Percentiles rank a stretch among this genome's conserved stretches.
Evolutionary conservation across 2,888 invertebrate genomes (phyloP).

Genomic region (Tetragnatha montana): DNA sequence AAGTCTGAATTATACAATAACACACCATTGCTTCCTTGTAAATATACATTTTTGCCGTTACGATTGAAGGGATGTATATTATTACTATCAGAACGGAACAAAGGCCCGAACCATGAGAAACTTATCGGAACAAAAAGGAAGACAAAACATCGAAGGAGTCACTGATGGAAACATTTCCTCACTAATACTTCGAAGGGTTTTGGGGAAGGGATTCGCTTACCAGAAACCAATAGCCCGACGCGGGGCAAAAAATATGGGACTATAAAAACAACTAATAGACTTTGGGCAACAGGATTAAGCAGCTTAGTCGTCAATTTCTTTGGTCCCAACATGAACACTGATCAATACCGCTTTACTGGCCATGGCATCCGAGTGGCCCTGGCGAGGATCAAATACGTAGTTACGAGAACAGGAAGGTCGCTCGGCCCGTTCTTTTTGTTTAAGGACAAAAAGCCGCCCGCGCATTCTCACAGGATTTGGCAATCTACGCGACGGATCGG

Average conservation of each 20-base stretch:
- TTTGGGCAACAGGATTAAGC: conserved; percentile 54
- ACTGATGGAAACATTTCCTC: conserved; percentile 55
- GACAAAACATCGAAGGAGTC: neutral
- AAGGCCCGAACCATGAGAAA: conserved; percentile 18
- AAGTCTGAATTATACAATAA: no score
- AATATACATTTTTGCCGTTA: no score
- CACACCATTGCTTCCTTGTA: no score
- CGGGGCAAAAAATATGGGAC: conserved; percentile 50
- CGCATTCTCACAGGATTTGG: conserved; percentile 23
- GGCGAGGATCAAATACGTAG: conserved; percentile 46
- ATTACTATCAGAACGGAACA: neutral
- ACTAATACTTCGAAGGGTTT: conserved; percentile 47
- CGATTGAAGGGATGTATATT: neutral
- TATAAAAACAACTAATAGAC: conserved; percentile 65
- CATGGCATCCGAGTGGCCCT: conserved; percentile 15
- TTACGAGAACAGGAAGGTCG: conserved; percentile 35
- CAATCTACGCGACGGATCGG: neutral
- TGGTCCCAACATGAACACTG: conserved; percentile 54
- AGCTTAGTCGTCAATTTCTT: conserved; percentile 60
- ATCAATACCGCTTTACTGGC: conserved; percentile 51
- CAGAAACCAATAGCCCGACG: conserved; percentile 50
- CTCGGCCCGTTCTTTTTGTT: conserved; percentile 12
- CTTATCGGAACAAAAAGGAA: conserved; percentile 15
- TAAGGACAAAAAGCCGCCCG: conserved; percentile 20
- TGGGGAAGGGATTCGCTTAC: conserved; percentile 51